Conservation (phyloP, 2,888 invertebrate species). For the Rotaria socialis region DNA sequence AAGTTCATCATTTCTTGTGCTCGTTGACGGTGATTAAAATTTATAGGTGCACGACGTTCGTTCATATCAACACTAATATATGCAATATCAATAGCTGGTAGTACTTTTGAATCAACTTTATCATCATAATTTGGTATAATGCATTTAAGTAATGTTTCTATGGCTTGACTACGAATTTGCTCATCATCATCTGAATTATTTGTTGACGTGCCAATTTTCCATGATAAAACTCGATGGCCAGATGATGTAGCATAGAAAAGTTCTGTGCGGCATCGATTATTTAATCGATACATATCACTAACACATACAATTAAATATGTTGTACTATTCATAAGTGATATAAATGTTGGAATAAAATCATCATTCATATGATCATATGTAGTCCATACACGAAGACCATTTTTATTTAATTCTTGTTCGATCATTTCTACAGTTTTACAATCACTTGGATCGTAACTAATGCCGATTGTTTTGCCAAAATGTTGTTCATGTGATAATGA, state of each 20-base stretch:
- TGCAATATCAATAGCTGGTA: not conserved
- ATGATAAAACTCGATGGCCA: not conserved
- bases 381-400: conserved; percentile 6
- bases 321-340: not conserved
- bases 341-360: not conserved
- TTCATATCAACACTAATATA: not conserved
- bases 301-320: not conserved
- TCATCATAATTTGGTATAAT: not conserved
- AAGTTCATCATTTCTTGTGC: not conserved
- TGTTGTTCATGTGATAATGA: not conserved
- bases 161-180: not conserved
- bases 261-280: not conserved
- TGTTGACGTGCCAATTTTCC: not conserved
- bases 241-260: not conserved
- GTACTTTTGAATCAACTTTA: too few species aligned
- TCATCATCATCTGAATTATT: not conserved
- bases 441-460: not conserved
- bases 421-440: not conserved
- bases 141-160: not conserved
- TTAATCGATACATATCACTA: not conserved
- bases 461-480: not conserved
- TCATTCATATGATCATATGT: not conserved
- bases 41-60: not conserved
- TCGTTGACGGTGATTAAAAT: not conserved
- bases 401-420: conserved; percentile 2